phyloP scores from a whole-genome alignment of 2,888 invertebrate species.

The Gastrophysa polygoni region DNA sequence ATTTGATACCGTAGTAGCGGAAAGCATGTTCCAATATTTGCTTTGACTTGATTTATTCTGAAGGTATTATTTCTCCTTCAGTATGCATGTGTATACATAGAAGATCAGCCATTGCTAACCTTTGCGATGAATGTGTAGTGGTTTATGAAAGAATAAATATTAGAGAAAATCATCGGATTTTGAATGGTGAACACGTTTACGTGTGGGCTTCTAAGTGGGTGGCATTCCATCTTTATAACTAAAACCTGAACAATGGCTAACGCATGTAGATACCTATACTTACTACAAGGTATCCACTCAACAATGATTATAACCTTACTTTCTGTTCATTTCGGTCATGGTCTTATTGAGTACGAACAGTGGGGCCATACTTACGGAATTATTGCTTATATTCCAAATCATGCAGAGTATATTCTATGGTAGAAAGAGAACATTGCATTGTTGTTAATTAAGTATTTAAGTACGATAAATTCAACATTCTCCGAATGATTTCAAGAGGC shows the following conservation, averaged over 20 bases:
- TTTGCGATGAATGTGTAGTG: conserved; percentile 19
- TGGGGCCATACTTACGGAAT: too few relatives aligned
- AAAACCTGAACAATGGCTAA: not conserved
- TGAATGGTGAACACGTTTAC: conserved; percentile 22
- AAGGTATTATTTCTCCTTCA: conserved; percentile 36
- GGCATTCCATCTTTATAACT: not conserved
- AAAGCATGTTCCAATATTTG: conserved; percentile 57
- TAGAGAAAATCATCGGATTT: conserved; percentile 20
- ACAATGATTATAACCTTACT: too few relatives aligned
- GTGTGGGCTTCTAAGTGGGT: conserved; percentile 14
- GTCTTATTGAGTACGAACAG: too few relatives aligned
- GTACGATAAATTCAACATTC: too few relatives aligned
- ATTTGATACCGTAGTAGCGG: conserved; percentile 54
- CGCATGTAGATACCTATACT: too few relatives aligned
- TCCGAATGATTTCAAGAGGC: too few relatives aligned
- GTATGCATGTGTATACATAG: conserved; percentile 14
- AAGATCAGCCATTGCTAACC: conserved; percentile 22
- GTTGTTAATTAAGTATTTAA: too few relatives aligned
- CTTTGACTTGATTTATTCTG: conserved; percentile 53
- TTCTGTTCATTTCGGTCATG: too few relatives aligned
- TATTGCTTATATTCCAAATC: too few relatives aligned
- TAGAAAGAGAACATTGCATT: too few relatives aligned
- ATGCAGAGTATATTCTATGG: too few relatives aligned
- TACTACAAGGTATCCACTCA: too few relatives aligned
- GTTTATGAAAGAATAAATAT: conserved; percentile 27